Conservation (phyloP, 2,113 vertebrate species). For the Brienomyrus brachyistius region DNA sequence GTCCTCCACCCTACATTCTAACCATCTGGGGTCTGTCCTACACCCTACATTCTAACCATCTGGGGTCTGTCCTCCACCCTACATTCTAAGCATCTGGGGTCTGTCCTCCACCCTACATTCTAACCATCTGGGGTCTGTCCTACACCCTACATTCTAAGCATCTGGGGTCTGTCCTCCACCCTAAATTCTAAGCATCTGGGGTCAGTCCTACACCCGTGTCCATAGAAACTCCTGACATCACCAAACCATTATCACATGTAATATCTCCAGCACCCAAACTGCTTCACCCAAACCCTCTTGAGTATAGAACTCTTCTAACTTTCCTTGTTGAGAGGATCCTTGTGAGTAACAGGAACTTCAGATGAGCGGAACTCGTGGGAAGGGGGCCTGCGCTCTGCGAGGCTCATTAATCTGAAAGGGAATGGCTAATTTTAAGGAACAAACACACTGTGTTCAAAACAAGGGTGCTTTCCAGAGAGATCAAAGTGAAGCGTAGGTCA, state of each 20-base stretch:
- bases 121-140: too few species aligned
- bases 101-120: too few species aligned
- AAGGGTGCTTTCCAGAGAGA: not conserved
- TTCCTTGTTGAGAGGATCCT: not conserved
- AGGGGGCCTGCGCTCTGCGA: too few species aligned
- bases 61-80: too few species aligned
- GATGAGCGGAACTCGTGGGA: not conserved
- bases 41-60: too few species aligned
- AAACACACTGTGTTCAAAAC: not conserved
- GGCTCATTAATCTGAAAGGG: constrained; percentile 3
- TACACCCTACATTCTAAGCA: too few species aligned
- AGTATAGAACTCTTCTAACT: not conserved
- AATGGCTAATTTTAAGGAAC: not conserved
- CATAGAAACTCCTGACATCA: not conserved
- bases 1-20: too few species aligned
- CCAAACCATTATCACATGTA: not conserved
- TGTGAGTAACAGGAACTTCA: not conserved
- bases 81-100: too few species aligned
- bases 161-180: too few species aligned
- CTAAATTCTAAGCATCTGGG: not conserved
- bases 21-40: too few species aligned
- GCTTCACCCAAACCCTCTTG: not conserved
- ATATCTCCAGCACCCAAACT: not conserved
- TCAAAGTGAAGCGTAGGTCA: not conserved
- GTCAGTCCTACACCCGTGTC: not conserved